Conservation (phyloP, 2,113 vertebrate genomes). For the Lepus timidus region DNA sequence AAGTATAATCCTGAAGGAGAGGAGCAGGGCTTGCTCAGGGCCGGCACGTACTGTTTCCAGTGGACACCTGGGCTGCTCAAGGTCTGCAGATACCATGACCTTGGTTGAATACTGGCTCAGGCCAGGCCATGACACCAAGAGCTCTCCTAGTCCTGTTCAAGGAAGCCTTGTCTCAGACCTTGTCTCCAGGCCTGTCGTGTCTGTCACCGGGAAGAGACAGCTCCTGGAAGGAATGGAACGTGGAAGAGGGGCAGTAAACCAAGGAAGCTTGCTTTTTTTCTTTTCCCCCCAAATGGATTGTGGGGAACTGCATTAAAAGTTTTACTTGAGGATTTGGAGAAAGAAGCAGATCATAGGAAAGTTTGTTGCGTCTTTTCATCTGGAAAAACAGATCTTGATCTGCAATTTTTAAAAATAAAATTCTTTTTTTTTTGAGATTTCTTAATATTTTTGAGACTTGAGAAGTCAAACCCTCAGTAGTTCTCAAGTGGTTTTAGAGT, state of each 20-base stretch:
- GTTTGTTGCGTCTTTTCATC: background rate
- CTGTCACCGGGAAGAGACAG: background rate
- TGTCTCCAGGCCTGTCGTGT: background rate
- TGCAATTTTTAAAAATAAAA: background rate
- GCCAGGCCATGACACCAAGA: background rate
- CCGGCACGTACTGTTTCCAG: background rate
- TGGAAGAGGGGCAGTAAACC: background rate
- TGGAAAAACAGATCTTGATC: constrained; percentile 22
- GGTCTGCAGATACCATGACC: background rate
- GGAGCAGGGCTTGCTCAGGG: background rate
- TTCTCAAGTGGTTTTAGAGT: background rate
- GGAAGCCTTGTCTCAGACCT: background rate
- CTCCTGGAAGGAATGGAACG: background rate
- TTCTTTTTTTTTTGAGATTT: constrained; percentile 24
- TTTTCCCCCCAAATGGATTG: background rate
- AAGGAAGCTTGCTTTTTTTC: background rate
- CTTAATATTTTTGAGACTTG: constrained; percentile 47
- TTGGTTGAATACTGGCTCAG: background rate
- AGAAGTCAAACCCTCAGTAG: background rate
- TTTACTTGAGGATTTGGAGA: constrained; percentile 41
- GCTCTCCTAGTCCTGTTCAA: background rate
- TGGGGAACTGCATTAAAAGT: background rate
- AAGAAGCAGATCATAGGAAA: constrained; percentile 10
- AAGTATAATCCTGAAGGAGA: constrained; percentile 28
- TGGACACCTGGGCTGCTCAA: background rate